These are phyloP conservation scores for Sylvia atricapilla DNA, from an alignment of 2,113 vertebrate species.

Conservation along the genomic window DNA sequence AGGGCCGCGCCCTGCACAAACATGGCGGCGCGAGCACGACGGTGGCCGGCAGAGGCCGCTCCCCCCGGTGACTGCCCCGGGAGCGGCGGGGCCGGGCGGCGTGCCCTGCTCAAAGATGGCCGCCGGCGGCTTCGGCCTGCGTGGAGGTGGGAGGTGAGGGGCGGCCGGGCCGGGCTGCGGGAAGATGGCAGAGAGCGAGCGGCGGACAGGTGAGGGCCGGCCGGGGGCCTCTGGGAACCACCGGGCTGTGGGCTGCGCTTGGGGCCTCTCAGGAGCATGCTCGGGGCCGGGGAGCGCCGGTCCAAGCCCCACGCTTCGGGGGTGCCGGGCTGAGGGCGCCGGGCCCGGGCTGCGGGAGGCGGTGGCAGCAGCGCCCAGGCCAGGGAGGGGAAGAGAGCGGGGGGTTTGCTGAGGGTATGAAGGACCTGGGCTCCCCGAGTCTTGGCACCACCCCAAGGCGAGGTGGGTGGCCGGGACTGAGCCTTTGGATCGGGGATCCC, in stretches of 20 bases:
- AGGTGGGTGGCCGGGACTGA: neutral
- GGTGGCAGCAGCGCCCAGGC: neutral
- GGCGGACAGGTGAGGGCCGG: constrained; percentile 65
- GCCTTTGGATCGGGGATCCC: neutral
- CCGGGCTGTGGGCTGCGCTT: neutral
- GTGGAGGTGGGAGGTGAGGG: constrained; percentile 54
- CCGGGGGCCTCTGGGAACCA: neutral
- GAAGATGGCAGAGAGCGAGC: constrained; percentile 84
- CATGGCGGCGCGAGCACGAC: neutral
- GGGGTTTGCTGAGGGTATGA: neutral
- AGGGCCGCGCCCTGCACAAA: neutral
- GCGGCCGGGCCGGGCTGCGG: constrained; percentile 5
- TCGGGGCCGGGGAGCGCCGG: neutral
- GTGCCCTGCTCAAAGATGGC: constrained; percentile 27
- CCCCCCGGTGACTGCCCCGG: neutral
- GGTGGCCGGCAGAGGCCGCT: neutral
- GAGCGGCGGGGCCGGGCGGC: accelerated
- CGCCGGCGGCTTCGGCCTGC: neutral
- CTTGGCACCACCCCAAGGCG: neutral
- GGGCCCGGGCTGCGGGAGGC: neutral
- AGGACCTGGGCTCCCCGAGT: too few species aligned
- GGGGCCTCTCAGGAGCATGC: neutral
- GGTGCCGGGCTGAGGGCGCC: neutral
- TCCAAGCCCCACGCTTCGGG: neutral
- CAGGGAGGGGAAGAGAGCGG: neutral